A percentile compares a stretch with the other conserved stretches of the same genome.
These are phyloP conservation scores for Oceanodroma leucorhoa DNA, from an alignment of 2,797 vertebrate genomes.

Conservation along the genomic window DNA sequence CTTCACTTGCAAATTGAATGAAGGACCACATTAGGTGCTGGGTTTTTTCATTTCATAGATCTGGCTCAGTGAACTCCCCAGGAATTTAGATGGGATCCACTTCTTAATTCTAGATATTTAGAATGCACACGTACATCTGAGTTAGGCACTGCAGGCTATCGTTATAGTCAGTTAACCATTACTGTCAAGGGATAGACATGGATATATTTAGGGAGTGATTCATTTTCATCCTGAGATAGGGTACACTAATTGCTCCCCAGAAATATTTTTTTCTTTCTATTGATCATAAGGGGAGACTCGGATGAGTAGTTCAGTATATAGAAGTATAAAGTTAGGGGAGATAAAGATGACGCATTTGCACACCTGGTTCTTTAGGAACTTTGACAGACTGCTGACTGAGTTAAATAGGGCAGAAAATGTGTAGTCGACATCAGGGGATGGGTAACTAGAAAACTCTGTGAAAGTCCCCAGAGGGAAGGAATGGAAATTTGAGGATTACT, in stretches of 20 bases:
- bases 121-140: neutral
- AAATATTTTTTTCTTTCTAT: neutral
- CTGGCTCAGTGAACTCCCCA: neutral
- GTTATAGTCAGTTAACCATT: neutral
- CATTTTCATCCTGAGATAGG: neutral
- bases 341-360: neutral
- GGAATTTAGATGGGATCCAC: neutral
- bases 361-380: neutral
- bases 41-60: neutral
- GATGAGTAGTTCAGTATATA: neutral
- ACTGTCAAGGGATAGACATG: neutral
- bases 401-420: neutral
- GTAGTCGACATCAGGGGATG: neutral
- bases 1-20: neutral
- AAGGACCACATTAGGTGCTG: accelerated
- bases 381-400: neutral
- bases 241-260: neutral
- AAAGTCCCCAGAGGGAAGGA: neutral
- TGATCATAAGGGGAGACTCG: neutral
- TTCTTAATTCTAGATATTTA: neutral
- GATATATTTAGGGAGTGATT: neutral
- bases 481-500: neutral
- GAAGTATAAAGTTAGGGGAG: neutral
- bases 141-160: neutral
- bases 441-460: neutral